Evolutionary conservation across 1,140 invertebrate species (phyloP).

Genomic region (Mactra quadrangularis): DNA sequence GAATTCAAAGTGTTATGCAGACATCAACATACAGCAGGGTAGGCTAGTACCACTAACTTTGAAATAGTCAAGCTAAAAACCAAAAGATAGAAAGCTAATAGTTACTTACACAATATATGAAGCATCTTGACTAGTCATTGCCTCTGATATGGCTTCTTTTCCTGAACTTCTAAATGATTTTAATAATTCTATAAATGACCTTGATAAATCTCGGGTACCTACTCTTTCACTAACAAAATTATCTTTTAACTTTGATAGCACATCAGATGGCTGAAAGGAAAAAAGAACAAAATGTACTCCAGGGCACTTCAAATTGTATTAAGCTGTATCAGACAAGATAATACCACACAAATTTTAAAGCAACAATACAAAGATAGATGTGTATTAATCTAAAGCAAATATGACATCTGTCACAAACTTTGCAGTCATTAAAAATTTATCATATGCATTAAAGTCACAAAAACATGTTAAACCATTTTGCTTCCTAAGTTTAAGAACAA

Average conservation of each 20-base stretch:
- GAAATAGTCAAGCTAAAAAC: too few relatives aligned
- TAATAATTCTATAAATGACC: slow-evolving; percentile 77
- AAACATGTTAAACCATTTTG: background rate
- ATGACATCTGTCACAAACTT: background rate
- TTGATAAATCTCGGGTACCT: slow-evolving; percentile 72
- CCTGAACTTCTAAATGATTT: slow-evolving; percentile 74
- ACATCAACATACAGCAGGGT: too few relatives aligned
- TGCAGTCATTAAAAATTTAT: background rate
- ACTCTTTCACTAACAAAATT: slow-evolving; percentile 72
- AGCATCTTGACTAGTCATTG: slow-evolving; percentile 72
- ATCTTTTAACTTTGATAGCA: slow-evolving; percentile 70
- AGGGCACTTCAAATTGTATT: slow-evolving; percentile 65
- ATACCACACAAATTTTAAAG: background rate
- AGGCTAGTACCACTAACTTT: too few relatives aligned
- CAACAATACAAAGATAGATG: too few relatives aligned
- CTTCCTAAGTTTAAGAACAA: too few relatives aligned
- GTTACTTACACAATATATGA: slow-evolving; percentile 79
- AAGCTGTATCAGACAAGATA: background rate
- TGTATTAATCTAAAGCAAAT: too few relatives aligned
- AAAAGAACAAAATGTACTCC: too few relatives aligned
- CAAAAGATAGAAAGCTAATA: too few relatives aligned
- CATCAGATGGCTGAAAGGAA: slow-evolving; percentile 71
- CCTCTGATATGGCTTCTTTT: slow-evolving; percentile 73
- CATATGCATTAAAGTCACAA: background rate
- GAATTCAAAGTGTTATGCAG: too few relatives aligned